Percentiles rank a stretch among this genome's conserved stretches.
Conservation (phyloP, 2,888 invertebrate genomes). For the Atrina japonica region DNA sequence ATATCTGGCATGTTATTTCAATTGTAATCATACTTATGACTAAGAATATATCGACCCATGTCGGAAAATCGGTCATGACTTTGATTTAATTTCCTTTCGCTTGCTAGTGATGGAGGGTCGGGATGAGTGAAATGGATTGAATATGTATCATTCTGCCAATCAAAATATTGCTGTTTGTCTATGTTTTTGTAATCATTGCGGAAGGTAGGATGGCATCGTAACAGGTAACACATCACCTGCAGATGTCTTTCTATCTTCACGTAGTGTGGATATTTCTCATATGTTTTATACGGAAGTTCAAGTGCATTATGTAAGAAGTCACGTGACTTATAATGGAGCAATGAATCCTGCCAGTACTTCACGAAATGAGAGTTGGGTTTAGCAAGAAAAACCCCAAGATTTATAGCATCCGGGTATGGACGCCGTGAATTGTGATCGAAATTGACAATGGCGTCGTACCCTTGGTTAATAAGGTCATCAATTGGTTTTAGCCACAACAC, state of each 20-base stretch:
- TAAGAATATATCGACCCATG: conserved; percentile 69
- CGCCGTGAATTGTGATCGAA: conserved; percentile 71
- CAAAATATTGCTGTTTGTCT: conserved; percentile 64
- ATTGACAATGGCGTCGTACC: conserved; percentile 73
- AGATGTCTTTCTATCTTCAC: conserved; percentile 69
- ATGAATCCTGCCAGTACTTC: conserved; percentile 59
- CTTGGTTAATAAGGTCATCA: conserved; percentile 53
- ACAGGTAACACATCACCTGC: conserved; percentile 76
- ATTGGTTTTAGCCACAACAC: conserved; percentile 74
- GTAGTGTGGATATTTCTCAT: conserved; percentile 73
- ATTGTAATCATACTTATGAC: conserved; percentile 27
- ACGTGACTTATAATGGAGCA: conserved; percentile 55
- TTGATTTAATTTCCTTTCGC: conserved; percentile 51
- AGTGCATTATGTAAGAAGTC: conserved; percentile 68
- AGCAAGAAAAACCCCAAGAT: conserved; percentile 73
- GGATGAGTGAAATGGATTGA: conserved; percentile 78
- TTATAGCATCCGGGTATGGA: conserved; percentile 65
- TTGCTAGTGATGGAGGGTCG: conserved; percentile 70
- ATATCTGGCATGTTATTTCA: not conserved
- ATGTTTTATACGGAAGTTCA: conserved; percentile 65
- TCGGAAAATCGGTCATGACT: conserved; percentile 70
- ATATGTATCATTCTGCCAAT: conserved; percentile 74
- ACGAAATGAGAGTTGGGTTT: conserved; percentile 65
- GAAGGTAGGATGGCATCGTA: conserved; percentile 75
- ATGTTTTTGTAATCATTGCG: conserved; percentile 67